Conservation (phyloP, 2,113 vertebrate species). For the Steatornis caripensis region DNA sequence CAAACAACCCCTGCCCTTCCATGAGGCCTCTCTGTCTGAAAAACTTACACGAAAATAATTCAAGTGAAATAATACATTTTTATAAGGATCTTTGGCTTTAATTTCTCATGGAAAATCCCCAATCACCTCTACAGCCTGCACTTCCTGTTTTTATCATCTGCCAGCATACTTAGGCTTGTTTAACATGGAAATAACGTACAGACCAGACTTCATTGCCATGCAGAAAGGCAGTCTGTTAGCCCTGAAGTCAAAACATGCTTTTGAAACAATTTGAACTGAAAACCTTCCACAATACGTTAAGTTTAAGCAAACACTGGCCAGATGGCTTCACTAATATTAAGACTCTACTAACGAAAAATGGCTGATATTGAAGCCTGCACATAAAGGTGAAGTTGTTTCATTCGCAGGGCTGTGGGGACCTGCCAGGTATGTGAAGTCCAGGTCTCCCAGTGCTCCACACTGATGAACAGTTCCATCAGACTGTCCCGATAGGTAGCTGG, state of each 20-base stretch:
- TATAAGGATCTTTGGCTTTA: neutral
- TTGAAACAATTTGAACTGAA: neutral
- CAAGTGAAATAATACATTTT: slow-evolving; percentile 4
- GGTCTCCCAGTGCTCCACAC: neutral
- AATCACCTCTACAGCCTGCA: neutral
- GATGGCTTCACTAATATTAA: neutral
- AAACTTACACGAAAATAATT: neutral
- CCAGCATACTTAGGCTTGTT: neutral
- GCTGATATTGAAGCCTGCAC: neutral
- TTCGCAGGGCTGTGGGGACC: neutral
- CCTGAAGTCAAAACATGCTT: slow-evolving; percentile 10
- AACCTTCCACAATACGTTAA: neutral
- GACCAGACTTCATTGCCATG: neutral
- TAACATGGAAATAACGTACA: neutral
- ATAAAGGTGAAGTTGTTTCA: neutral
- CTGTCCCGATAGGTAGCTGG: neutral
- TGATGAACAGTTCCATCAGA: neutral
- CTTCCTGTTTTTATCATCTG: slow-evolving; percentile 8
- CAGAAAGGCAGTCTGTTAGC: neutral
- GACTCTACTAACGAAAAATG: neutral
- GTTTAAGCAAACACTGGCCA: slow-evolving; percentile 9
- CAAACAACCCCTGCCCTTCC: neutral
- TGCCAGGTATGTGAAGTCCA: neutral
- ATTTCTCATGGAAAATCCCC: slow-evolving; percentile 34
- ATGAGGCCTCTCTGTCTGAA: neutral